Conservation (phyloP, 1,140 invertebrate genomes). For the Scaptomyza hsui region DNA sequence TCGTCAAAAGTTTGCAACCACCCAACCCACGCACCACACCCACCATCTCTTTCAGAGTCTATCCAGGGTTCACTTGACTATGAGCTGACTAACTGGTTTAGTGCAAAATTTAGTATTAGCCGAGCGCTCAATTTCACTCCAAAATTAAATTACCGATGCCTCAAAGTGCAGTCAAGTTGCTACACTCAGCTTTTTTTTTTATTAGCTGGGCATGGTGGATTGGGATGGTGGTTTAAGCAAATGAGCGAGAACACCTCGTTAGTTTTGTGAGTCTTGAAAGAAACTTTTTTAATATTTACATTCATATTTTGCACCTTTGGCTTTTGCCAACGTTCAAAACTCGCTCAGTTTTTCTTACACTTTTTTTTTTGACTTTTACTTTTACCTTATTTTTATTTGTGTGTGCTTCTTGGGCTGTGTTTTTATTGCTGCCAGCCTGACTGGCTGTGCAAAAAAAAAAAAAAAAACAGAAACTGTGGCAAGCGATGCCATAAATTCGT, state of each 20-base stretch:
- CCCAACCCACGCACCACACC: not conserved
- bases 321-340: constrained; percentile 35
- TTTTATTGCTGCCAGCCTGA: constrained; percentile 23
- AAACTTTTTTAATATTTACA: constrained; percentile 83
- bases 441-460: constrained; percentile 20
- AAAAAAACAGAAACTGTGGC: not conserved
- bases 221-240: constrained; percentile 40
- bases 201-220: not conserved
- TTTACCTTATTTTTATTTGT: constrained; percentile 52
- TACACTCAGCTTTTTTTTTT: not conserved
- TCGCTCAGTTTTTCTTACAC: constrained; percentile 25
- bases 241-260: constrained; percentile 78
- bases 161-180: constrained; percentile 44
- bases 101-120: constrained; percentile 79
- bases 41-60: not conserved
- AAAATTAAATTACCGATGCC: constrained; percentile 74
- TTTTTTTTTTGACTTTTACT: constrained; percentile 4
- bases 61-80: constrained; percentile 8
- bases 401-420: constrained; percentile 31
- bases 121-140: constrained; percentile 78
- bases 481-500: constrained; percentile 70
- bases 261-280: constrained; percentile 73
- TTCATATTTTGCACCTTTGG: constrained; percentile 81
- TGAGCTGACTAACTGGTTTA: constrained; percentile 70
- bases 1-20: constrained; percentile 68